These are phyloP conservation scores for Oligia strigilis DNA, from an alignment of 2,888 invertebrate species.

Conservation along the genomic window DNA sequence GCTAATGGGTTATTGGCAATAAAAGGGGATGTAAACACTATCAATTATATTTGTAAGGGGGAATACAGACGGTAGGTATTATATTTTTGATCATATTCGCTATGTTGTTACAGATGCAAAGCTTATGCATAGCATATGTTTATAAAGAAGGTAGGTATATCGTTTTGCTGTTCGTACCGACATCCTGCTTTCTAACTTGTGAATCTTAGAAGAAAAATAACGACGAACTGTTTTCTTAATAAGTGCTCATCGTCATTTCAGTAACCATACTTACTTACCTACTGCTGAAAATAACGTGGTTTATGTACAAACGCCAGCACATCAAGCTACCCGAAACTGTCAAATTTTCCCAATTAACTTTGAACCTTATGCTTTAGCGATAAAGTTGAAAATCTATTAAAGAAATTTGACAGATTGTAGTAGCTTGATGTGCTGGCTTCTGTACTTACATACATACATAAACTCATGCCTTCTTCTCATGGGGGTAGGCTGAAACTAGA, in stretches of 20 bases:
- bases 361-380: too few species aligned
- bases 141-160: background rate
- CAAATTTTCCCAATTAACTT: too few species aligned
- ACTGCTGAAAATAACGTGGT: background rate
- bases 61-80: constrained; percentile 44
- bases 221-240: background rate
- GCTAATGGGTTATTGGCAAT: constrained; percentile 62
- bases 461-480: background rate
- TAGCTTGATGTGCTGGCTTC: too few species aligned
- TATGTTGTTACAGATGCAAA: constrained; percentile 14
- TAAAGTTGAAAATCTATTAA: too few species aligned
- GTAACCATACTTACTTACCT: background rate
- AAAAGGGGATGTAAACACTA: constrained; percentile 77
- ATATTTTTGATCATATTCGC: constrained; percentile 32
- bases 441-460: background rate
- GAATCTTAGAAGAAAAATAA: background rate
- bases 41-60: constrained; percentile 71
- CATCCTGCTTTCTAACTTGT: background rate
- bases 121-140: constrained; percentile 31
- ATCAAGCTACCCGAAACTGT: too few species aligned
- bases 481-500: too few species aligned
- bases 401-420: too few species aligned
- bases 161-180: background rate
- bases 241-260: background rate
- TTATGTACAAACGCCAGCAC: background rate